phyloP scores from a whole-genome alignment of 2,797 vertebrate genomes.

The Pygocentrus nattereri region DNA sequence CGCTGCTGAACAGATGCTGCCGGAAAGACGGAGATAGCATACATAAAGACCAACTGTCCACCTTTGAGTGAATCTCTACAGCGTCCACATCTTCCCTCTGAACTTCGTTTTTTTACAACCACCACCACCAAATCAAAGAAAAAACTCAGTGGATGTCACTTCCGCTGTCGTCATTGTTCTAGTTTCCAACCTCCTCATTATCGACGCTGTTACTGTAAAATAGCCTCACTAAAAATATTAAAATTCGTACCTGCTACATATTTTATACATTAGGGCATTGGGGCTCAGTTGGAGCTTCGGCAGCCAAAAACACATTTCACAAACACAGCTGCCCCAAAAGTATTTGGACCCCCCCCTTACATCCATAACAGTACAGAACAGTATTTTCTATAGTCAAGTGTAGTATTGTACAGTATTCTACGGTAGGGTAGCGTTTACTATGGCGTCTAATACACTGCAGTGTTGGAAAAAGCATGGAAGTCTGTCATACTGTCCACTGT shows the following conservation, averaged over 20 bases:
- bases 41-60: neutral
- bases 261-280: too few species aligned
- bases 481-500: too few species aligned
- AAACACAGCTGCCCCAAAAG: too few species aligned
- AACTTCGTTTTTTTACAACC: neutral
- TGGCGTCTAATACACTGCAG: too few species aligned
- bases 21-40: too few species aligned
- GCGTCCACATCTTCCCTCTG: neutral
- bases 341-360: too few species aligned
- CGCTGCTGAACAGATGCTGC: neutral
- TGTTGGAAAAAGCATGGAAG: too few species aligned
- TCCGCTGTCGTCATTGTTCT: constrained; percentile 56
- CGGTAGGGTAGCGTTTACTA: neutral
- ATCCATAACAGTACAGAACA: too few species aligned
- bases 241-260: too few species aligned
- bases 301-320: too few species aligned
- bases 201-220: neutral
- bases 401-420: neutral
- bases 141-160: constrained; percentile 28
- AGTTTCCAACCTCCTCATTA: neutral
- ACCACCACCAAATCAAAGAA: constrained; percentile 7
- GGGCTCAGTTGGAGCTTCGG: too few species aligned
- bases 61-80: neutral
- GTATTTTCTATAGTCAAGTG: neutral
- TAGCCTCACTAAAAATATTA: too few species aligned